Conservation (phyloP, 2,113 vertebrate species). For the Psittacula cyanocephala region DNA sequence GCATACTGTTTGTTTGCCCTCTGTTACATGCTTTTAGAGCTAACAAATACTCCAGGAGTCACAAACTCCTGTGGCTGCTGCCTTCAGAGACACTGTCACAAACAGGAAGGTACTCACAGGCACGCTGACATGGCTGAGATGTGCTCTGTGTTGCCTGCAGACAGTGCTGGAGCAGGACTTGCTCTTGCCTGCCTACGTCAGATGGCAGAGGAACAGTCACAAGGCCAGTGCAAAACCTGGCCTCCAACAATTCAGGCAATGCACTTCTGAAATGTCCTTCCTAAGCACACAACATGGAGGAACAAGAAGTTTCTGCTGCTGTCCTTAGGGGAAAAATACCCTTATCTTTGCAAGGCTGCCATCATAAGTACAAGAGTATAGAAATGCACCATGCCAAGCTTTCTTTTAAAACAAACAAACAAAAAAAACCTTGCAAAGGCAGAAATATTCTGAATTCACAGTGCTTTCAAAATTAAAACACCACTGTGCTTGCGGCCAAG, state of each 20-base stretch:
- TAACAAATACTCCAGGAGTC: not conserved
- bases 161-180: fast-evolving
- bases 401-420: not conserved
- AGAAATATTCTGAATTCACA: not conserved
- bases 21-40: not conserved
- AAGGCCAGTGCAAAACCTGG: not conserved
- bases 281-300: not conserved
- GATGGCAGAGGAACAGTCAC: not conserved
- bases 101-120: not conserved
- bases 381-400: not conserved
- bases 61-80: not conserved
- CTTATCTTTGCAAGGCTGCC: not conserved
- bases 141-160: not conserved
- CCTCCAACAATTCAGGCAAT: not conserved
- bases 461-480: not conserved
- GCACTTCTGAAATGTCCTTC: not conserved
- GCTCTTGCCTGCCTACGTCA: not conserved
- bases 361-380: not conserved
- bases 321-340: not conserved
- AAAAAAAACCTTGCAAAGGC: not conserved
- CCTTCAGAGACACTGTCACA: not conserved
- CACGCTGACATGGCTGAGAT: not conserved
- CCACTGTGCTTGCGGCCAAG: not conserved
- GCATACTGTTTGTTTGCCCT: not conserved
- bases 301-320: not conserved